These are phyloP conservation scores for Gallinago paraguaiae DNA, from an alignment of 2,113 vertebrate species.

Conservation along the genomic window DNA sequence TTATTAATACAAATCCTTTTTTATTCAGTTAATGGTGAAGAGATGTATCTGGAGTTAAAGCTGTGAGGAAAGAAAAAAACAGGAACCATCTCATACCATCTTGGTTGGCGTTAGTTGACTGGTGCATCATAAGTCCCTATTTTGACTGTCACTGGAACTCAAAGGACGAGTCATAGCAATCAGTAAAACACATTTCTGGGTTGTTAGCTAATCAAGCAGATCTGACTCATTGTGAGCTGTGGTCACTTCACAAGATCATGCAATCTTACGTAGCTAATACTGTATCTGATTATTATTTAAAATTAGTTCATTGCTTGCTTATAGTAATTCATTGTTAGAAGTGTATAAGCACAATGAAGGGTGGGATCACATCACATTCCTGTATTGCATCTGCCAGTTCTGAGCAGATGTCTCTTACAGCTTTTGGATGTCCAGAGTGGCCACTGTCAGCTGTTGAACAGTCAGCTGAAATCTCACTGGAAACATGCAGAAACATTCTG, in stretches of 20 bases:
- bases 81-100: background rate
- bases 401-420: background rate
- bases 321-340: background rate
- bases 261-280: background rate
- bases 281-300: background rate
- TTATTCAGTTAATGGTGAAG: background rate
- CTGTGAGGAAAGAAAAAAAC: background rate
- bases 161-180: background rate
- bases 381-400: background rate
- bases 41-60: background rate
- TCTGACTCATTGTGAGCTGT: background rate
- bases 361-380: background rate
- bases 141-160: background rate
- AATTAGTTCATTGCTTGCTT: background rate
- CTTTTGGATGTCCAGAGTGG: background rate
- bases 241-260: background rate
- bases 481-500: background rate
- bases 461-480: background rate
- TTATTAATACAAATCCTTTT: background rate
- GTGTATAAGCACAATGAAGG: background rate
- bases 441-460: background rate
- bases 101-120: background rate
- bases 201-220: background rate
- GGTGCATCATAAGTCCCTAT: background rate
- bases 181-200: background rate